These are phyloP conservation scores for Theocolax elegans DNA, from an alignment of 1,140 invertebrate species.

Conservation along the genomic window DNA sequence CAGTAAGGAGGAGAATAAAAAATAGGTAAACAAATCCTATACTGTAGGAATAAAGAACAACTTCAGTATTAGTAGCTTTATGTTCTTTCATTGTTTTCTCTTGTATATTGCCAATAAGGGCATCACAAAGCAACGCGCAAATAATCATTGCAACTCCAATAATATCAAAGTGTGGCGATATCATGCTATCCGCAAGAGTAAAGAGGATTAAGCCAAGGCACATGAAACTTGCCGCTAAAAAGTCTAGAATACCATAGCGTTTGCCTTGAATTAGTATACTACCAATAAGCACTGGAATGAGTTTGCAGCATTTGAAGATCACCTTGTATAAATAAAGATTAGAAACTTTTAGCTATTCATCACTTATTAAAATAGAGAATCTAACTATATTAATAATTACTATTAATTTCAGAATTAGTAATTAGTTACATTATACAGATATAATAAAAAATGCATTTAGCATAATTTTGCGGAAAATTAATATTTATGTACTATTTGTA, in stretches of 20 bases:
- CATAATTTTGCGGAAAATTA: too few species aligned
- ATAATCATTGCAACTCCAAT: conserved; percentile 88
- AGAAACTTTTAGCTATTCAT: neutral
- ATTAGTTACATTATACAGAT: too few species aligned
- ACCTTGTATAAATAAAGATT: conserved; percentile 73
- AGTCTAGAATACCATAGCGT: conserved; percentile 85
- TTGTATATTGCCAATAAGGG: conserved; percentile 95
- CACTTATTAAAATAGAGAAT: too few species aligned
- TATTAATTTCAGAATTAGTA: too few species aligned
- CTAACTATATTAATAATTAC: too few species aligned
- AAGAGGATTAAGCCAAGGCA: conserved; percentile 92
- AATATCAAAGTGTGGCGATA: conserved; percentile 88
- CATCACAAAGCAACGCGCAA: conserved; percentile 89
- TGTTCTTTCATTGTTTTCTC: conserved; percentile 92
- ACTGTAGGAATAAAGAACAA: conserved; percentile 93
- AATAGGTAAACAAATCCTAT: conserved; percentile 89
- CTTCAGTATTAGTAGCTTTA: conserved; percentile 87
- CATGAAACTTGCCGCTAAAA: conserved; percentile 87
- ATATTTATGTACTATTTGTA: neutral
- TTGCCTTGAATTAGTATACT: conserved; percentile 93
- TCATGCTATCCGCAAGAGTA: conserved; percentile 89
- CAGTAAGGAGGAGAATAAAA: conserved; percentile 78
- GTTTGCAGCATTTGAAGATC: conserved; percentile 97
- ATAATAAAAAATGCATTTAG: too few species aligned
- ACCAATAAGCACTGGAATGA: conserved; percentile 94